Evolutionary conservation across 2,113 vertebrate genomes (phyloP), one percentile per base, ranked within the genome.

Genomic region (Barnardius zonarius): DNA sequence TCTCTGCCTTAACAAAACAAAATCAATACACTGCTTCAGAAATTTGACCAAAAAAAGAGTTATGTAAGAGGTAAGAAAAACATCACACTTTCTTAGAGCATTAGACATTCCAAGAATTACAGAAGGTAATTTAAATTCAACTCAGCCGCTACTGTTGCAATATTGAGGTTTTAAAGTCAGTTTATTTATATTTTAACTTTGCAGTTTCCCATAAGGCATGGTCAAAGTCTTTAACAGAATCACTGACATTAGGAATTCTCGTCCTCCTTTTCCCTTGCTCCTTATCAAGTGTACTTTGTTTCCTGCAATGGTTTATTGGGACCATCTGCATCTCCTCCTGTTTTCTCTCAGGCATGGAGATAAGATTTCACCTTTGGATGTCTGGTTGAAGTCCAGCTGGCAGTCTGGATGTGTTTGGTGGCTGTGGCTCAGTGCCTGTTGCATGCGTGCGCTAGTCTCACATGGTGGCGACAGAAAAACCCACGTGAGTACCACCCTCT

Each of bases 171-270:
- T 96, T 96, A 96, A 96, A 97, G 95, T 96, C 95, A 96, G 95
- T 95, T 96, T 97, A 96, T 97, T 97, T 97, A 97, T 97, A 95
- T 96, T 96, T 96, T 96, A 96, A 96, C 97, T 95, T 96, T 96
- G 93, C 97, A 96, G 95, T 78, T 95, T 93, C 95, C 96, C 96
- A 96, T 95, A 96, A 97, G 95, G 96, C 95, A 96, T 95, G 93
- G 96, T 97, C 96, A 95, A 97, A 97, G 94, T 96, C 95, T 97
- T 95, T 95, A 96, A 88, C 92, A 94, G 90, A 96, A 95, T 96
- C 91, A 95, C 86, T 95, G 94, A 93, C 94, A 97, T 96, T 96
- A 96, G 95, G 94, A 92, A 97, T 96, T 95, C 95, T 97, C 81
- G 17, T 96, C 96, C 93, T 97, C 92, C 92, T 96, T 96, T 97